These are phyloP conservation scores for Limnephilus marmoratus DNA, from an alignment of 2,888 invertebrate species.

Conservation along the genomic window DNA sequence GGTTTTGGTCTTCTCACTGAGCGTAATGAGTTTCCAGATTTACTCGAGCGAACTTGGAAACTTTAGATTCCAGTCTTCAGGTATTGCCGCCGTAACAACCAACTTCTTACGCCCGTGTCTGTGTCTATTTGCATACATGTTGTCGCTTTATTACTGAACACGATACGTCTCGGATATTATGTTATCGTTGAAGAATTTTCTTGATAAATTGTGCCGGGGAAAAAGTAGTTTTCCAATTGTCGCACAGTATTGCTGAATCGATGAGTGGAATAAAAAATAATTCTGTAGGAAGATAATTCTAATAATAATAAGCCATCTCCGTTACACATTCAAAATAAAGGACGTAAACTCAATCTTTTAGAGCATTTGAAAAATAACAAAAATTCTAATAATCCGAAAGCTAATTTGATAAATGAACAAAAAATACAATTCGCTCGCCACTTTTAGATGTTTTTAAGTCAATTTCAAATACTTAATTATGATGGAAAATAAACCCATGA, in stretches of 20 bases:
- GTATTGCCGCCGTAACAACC: slow-evolving; percentile 9
- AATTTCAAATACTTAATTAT: too few species aligned
- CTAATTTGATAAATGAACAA: too few species aligned
- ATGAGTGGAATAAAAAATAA: background rate
- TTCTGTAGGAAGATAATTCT: background rate
- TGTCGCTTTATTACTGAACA: slow-evolving; percentile 31
- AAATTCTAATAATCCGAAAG: too few species aligned
- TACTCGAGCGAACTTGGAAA: slow-evolving; percentile 53
- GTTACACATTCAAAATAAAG: too few species aligned
- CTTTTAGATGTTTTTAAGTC: too few species aligned
- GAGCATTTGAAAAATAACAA: too few species aligned
- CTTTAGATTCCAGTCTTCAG: slow-evolving; percentile 43
- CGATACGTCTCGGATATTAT: background rate
- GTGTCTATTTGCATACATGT: background rate
- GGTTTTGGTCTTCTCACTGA: slow-evolving; percentile 51
- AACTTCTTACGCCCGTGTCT: background rate
- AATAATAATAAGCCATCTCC: background rate
- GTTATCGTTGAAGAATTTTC: slow-evolving; percentile 29
- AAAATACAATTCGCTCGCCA: too few species aligned
- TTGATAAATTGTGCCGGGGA: background rate
- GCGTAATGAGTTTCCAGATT: slow-evolving; percentile 60
- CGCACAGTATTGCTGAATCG: background rate
- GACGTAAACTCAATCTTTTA: too few species aligned
- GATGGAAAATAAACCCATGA: too few species aligned
- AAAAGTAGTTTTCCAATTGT: slow-evolving; percentile 32